Percentiles rank a stretch among this genome's conserved stretches.
Conservation (phyloP, 37 sponge, comb jelly and placozoan genomes). For the Aphrocallistes beatrix region DNA sequence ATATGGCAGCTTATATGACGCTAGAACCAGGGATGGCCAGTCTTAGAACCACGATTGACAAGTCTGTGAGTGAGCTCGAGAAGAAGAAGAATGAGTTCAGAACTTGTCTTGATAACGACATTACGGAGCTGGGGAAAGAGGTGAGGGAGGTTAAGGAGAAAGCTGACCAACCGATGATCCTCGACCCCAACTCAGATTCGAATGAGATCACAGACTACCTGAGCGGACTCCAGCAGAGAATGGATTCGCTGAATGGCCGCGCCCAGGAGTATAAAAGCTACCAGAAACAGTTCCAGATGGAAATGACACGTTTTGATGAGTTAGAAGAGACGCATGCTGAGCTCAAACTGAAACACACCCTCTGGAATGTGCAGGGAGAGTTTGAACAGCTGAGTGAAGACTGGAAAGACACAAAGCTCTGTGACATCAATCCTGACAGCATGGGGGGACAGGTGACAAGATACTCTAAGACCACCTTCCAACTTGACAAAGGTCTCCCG, state of each 20-base stretch:
- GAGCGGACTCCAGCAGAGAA: slow-evolving; percentile 32
- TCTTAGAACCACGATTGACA: slow-evolving; percentile 66
- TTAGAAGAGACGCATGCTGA: slow-evolving; percentile 88
- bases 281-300: slow-evolving; percentile 95
- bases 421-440: slow-evolving; percentile 69
- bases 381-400: slow-evolving; percentile 59
- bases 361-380: slow-evolving; percentile 76
- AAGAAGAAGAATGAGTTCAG: slow-evolving; percentile 82
- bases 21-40: slow-evolving; percentile 65
- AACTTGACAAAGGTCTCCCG: slow-evolving; percentile 93
- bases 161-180: slow-evolving; percentile 67
- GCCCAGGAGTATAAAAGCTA: slow-evolving; percentile 72
- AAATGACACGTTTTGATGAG: slow-evolving; percentile 88
- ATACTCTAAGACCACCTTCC: slow-evolving; percentile 81
- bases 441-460: slow-evolving; percentile 47
- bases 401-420: slow-evolving; percentile 59
- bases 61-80: slow-evolving; percentile 68
- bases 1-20: slow-evolving; percentile 81
- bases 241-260: slow-evolving; percentile 66
- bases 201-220: slow-evolving; percentile 44
- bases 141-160: slow-evolving; percentile 75
- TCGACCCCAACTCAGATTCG: slow-evolving; percentile 55
- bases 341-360: slow-evolving; percentile 77
- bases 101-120: slow-evolving; percentile 75
- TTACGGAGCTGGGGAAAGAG: slow-evolving; percentile 62